A percentile compares a stretch with the other conserved stretches of the same genome.
phyloP scores from a whole-genome alignment of 2,888 invertebrate genomes.

The Automeris io region DNA sequence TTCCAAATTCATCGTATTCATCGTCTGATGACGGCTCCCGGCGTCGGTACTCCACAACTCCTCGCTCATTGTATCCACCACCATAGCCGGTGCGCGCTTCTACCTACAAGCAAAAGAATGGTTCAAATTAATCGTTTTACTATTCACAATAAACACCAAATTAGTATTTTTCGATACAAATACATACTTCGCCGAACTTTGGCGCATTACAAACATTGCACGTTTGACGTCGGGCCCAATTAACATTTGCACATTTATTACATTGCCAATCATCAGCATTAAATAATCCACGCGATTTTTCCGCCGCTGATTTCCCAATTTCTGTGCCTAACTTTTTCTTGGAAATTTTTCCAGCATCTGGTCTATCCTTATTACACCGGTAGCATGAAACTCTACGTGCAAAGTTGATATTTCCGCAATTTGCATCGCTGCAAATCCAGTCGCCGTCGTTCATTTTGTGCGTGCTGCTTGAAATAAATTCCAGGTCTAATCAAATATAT shows the following conservation, averaged over 20 bases:
- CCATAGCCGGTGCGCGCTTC: slow-evolving; percentile 90
- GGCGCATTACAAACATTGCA: slow-evolving; percentile 99
- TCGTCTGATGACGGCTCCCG: slow-evolving; percentile 91
- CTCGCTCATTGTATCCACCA: slow-evolving; percentile 96
- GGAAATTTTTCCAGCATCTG: slow-evolving; percentile 45
- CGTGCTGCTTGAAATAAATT: too few species aligned
- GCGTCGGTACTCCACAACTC: slow-evolving; percentile 96
- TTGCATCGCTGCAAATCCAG: slow-evolving; percentile 80
- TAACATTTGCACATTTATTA: slow-evolving; percentile 99
- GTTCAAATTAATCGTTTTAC: slow-evolving; percentile 3
- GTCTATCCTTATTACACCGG: slow-evolving; percentile 88
- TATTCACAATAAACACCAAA: background rate
- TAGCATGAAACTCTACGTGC: slow-evolving; percentile 93
- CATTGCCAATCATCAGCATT: slow-evolving; percentile 99
- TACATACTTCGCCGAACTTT: slow-evolving; percentile 94
- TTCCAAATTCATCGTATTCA: slow-evolving; percentile 96
- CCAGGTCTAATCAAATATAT: too few species aligned
- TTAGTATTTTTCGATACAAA: background rate
- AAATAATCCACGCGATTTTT: slow-evolving; percentile 96
- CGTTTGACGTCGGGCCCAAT: slow-evolving; percentile 96
- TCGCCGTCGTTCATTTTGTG: slow-evolving; percentile 77
- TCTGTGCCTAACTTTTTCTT: slow-evolving; percentile 95
- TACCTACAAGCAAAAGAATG: slow-evolving; percentile 43
- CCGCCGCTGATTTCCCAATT: slow-evolving; percentile 98
- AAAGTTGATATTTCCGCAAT: slow-evolving; percentile 97